Evolutionary conservation across 2,797 vertebrate species (phyloP), one percentile per base, ranked within the genome.

Genomic region (Craterocephalus amniculus): DNA sequence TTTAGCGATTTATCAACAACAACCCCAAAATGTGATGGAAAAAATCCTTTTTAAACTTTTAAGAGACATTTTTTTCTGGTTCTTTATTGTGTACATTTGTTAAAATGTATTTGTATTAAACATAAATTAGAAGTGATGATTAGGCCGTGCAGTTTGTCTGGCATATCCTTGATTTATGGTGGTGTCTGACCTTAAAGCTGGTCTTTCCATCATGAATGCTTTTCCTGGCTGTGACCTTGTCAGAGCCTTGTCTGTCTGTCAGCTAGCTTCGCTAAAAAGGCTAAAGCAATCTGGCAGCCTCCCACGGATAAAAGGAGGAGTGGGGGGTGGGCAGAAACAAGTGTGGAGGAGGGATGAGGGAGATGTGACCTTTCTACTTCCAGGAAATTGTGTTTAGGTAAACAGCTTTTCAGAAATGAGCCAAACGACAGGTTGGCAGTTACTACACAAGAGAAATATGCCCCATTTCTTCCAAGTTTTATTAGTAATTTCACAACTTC

Each of bases 201-300:
- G 14, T 91, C 90, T 89, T 94, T 88, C 93, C 93, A 94, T 95
- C 92, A 87, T 52, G 76, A 76, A 88, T 91, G 89, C 83, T 66
- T 93, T 92, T 94, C 86, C 90, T 91, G 91, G 83, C 88, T 64
- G 27, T 93, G 95, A 95, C 96, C 95, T 96, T 96, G 95, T 95
- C 94, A 93, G 91, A 83, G 79, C 78, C 71, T 79, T 79, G 93
- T 89, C 91, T 5, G 36, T 94, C 94, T 20, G 49, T 93, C 93
- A 94, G 91, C 89, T 92, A 93, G 93, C 93, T 90, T 88, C 87
- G 88, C 94, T 95, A 95, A 96, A 90, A 95, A 95, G 93, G 94
- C 93, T 93, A 92, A 95, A 95, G 93, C 94, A 95, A 96, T 96
- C 96, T 96, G 92, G 93, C 91, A 94, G 92, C 87, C 91, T 88